Conservation (phyloP, 2,797 vertebrate genomes). For the Scomberomorus guttatus region DNA sequence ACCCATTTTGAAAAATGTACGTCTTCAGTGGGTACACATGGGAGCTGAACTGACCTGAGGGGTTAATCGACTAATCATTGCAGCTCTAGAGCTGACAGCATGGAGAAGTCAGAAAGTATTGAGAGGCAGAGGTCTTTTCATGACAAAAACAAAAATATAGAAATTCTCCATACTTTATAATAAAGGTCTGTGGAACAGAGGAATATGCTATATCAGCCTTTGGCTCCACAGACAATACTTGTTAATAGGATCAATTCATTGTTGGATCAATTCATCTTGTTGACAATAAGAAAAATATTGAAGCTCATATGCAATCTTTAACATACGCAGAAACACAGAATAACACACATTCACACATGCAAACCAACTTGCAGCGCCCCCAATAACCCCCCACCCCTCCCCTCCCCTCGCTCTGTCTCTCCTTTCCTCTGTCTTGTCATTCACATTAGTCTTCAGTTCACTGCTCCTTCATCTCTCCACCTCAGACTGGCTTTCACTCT, state of each 20-base stretch:
- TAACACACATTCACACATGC: slow-evolving; percentile 10
- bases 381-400: slow-evolving; percentile 24
- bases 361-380: slow-evolving; percentile 4
- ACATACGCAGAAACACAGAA: not conserved
- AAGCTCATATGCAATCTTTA: slow-evolving; percentile 1
- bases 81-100: no score
- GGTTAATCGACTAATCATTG: no score
- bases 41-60: no score
- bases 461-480: slow-evolving; percentile 44
- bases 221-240: no score
- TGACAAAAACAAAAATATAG: not conserved
- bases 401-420: slow-evolving; percentile 9
- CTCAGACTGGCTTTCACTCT: slow-evolving; percentile 55
- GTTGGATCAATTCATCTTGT: not conserved
- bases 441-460: slow-evolving; percentile 61
- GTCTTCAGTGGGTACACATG: no score
- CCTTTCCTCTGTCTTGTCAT: slow-evolving; percentile 45
- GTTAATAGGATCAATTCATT: not conserved
- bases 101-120: not conserved
- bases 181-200: not conserved
- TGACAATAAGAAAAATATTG: not conserved
- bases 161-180: not conserved
- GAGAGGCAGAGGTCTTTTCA: not conserved
- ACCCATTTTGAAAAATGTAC: no score
- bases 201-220: not conserved